Conservation (phyloP, 2,113 vertebrate genomes). For the Ptychochromis oligacanthus region DNA sequence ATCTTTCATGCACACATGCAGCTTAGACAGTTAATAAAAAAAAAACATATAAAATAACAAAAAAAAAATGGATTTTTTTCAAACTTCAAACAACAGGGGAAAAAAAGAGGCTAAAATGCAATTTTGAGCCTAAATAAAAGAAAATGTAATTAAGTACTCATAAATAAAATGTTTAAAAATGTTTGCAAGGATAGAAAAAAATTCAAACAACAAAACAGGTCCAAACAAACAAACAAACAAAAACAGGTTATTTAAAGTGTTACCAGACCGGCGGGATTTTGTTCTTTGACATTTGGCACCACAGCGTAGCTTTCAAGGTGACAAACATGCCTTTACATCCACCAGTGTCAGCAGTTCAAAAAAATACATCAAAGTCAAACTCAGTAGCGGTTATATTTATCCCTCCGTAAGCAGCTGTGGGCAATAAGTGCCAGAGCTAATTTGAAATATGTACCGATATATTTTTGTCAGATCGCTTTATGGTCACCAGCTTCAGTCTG, state of each 20-base stretch:
- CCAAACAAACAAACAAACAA: not conserved
- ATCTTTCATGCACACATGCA: no score
- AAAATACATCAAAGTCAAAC: not conserved
- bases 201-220: not conserved
- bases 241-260: not conserved
- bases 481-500: not conserved
- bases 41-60: no score
- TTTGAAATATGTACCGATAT: not conserved
- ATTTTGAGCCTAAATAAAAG: no score
- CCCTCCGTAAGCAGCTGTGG: not conserved
- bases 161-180: not conserved
- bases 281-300: not conserved
- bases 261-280: not conserved
- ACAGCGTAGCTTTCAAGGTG: not conserved
- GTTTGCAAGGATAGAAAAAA: no score
- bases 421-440: slow-evolving; percentile 21
- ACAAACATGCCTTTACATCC: not conserved
- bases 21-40: no score
- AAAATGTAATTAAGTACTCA: not conserved
- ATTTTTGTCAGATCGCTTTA: not conserved
- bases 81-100: no score
- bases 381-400: slow-evolving; percentile 1
- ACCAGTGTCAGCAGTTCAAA: not conserved
- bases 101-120: no score
- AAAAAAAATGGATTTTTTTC: no score